Evolutionary conservation across 23 tunicate genomes (phyloP).

Genomic region (Trididemnum clinides): DNA sequence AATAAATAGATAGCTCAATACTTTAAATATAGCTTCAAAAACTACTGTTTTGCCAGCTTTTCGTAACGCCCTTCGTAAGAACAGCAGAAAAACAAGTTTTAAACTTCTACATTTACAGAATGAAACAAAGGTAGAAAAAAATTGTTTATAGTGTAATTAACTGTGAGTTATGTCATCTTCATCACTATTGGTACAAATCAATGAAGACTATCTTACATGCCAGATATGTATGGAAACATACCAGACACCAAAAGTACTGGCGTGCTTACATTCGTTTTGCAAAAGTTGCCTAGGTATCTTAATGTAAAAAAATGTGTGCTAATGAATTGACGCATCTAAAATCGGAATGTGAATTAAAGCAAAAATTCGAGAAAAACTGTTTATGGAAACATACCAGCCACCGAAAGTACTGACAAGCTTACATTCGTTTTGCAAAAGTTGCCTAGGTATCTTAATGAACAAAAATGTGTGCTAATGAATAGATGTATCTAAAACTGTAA

Average conservation of each 20-base stretch:
- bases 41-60: too few relatives aligned
- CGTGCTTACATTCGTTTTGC: slow-evolving; percentile 78
- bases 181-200: slow-evolving; percentile 58
- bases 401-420: slow-evolving; percentile 77
- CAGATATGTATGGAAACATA: slow-evolving; percentile 77
- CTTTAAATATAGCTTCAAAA: too few relatives aligned
- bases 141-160: background rate
- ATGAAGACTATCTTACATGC: slow-evolving; percentile 72
- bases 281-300: slow-evolving; percentile 61
- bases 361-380: too few relatives aligned
- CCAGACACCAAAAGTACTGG: slow-evolving; percentile 60
- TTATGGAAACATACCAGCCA: slow-evolving; percentile 60
- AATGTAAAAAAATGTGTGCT: too few relatives aligned
- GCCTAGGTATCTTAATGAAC: too few relatives aligned
- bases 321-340: too few relatives aligned
- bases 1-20: too few relatives aligned
- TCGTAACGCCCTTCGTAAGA: too few relatives aligned
- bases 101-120: background rate
- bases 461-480: too few relatives aligned
- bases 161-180: slow-evolving; percentile 11
- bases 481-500: too few relatives aligned
- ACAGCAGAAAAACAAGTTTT: too few relatives aligned
- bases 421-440: slow-evolving; percentile 61
- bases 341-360: too few relatives aligned
- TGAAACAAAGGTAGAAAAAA: background rate